These are phyloP conservation scores for Laticauda laticaudata DNA, from an alignment of 2,113 vertebrate species.

Conservation along the genomic window DNA sequence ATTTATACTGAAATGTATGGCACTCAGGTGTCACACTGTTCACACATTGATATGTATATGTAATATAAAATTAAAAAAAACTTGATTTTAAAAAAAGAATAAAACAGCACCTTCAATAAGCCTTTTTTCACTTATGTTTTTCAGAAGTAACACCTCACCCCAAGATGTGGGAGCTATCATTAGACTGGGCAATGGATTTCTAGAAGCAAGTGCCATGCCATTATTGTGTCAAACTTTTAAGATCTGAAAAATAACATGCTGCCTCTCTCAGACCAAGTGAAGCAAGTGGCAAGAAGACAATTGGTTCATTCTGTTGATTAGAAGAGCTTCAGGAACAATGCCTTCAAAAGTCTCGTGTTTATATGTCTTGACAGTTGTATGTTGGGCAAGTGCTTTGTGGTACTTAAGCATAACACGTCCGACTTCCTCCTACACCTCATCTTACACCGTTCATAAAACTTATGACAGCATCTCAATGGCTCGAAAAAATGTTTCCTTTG, in stretches of 20 bases:
- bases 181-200: constrained; percentile 47
- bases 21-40: no score
- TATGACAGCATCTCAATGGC: constrained; percentile 76
- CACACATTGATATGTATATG: no score
- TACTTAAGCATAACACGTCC: constrained; percentile 92
- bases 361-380: constrained; percentile 94
- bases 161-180: constrained; percentile 55
- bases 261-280: constrained; percentile 67
- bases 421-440: constrained; percentile 86
- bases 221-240: constrained; percentile 57
- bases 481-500: constrained; percentile 87
- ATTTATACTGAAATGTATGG: no score
- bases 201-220: constrained; percentile 48
- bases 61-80: no score
- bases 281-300: constrained; percentile 69
- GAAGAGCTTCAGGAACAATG: constrained; percentile 85
- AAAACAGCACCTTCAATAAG: constrained; percentile 27
- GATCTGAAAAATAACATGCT: constrained; percentile 76
- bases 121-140: constrained; percentile 67
- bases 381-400: constrained; percentile 97
- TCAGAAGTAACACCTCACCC: constrained; percentile 68
- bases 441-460: constrained; percentile 84
- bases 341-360: constrained; percentile 97
- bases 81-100: background rate
- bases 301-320: constrained; percentile 71